A percentile compares a stretch with the other conserved stretches of the same genome.
These are phyloP conservation scores for Epinephelus malabaricus DNA, from an alignment of 2,797 vertebrate species.

Conservation along the genomic window DNA sequence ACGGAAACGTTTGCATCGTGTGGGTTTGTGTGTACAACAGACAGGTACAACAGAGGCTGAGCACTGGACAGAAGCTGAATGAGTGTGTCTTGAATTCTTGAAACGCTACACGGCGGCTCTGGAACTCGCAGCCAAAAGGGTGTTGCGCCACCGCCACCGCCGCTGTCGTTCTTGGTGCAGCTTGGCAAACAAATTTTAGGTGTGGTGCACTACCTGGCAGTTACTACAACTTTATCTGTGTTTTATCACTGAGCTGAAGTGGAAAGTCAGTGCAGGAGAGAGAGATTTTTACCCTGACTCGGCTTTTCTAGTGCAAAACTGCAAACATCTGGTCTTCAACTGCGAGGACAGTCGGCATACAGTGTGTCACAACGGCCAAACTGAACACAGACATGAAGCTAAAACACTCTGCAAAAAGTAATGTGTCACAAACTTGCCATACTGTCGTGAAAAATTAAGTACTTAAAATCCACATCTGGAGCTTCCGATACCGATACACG, in stretches of 20 bases:
- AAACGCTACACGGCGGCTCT: slow-evolving; percentile 15
- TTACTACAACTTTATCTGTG: slow-evolving; percentile 37
- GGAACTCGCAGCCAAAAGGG: slow-evolving; percentile 32
- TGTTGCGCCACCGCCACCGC: slow-evolving; percentile 29
- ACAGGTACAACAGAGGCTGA: slow-evolving; percentile 26
- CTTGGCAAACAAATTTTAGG: slow-evolving; percentile 64
- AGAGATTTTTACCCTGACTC: slow-evolving; percentile 52
- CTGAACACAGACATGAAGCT: slow-evolving; percentile 45
- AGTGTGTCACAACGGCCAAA: slow-evolving; percentile 42
- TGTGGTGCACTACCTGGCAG: slow-evolving; percentile 62
- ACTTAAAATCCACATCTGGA: slow-evolving; percentile 60
- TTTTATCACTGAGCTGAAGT: slow-evolving; percentile 44
- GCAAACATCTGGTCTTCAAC: slow-evolving; percentile 62
- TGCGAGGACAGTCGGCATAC: slow-evolving; percentile 34
- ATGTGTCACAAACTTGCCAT: slow-evolving; percentile 51
- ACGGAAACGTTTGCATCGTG: slow-evolving; percentile 57
- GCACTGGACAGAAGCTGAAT: slow-evolving; percentile 57
- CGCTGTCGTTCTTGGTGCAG: slow-evolving; percentile 38
- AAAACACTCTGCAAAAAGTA: slow-evolving; percentile 46
- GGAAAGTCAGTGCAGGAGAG: slow-evolving; percentile 36
- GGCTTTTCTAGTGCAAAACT: slow-evolving; percentile 68
- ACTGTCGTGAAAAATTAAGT: slow-evolving; percentile 61
- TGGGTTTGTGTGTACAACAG: slow-evolving; percentile 53
- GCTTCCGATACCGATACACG: slow-evolving; percentile 60
- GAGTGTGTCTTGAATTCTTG: slow-evolving; percentile 19